phyloP scores from a whole-genome alignment of 2,888 invertebrate species.

The Tipula confusa region DNA sequence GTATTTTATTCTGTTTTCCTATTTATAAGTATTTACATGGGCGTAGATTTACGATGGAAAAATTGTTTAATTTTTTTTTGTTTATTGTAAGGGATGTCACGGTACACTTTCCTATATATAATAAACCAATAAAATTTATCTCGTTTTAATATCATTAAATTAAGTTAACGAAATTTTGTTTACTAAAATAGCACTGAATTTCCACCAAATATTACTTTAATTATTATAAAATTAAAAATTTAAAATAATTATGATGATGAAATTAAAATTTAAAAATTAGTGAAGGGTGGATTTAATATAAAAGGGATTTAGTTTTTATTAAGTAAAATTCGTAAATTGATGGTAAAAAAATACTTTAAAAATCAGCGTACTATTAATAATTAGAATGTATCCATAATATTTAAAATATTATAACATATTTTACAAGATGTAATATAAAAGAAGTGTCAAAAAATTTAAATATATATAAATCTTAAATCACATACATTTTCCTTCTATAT shows the following conservation, averaged over 20 bases:
- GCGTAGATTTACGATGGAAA: conserved; percentile 15
- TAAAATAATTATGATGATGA: neutral
- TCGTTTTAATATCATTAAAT: neutral
- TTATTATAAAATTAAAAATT: neutral
- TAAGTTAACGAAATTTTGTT: neutral
- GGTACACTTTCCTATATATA: neutral
- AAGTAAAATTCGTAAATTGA: neutral
- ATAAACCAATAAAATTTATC: conserved; percentile 25
- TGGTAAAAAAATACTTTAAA: neutral
- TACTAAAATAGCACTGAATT: neutral
- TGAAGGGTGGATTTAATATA: conserved; percentile 6
- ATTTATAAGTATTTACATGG: neutral
- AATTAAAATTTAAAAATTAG: neutral
- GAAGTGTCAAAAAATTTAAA: neutral
- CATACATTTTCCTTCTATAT: neutral
- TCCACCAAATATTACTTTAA: neutral
- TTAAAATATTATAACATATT: neutral
- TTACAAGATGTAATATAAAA: no score
- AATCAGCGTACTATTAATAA: neutral
- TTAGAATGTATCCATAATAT: neutral
- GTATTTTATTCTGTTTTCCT: neutral
- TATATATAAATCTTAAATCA: conserved; percentile 3
- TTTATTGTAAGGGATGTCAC: neutral
- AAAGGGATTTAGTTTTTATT: neutral
- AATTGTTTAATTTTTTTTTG: neutral